Percentiles rank a stretch among this genome's conserved stretches.
phyloP scores from a whole-genome alignment of 1,140 invertebrate species.

The Akabosia matsudoensis region DNA sequence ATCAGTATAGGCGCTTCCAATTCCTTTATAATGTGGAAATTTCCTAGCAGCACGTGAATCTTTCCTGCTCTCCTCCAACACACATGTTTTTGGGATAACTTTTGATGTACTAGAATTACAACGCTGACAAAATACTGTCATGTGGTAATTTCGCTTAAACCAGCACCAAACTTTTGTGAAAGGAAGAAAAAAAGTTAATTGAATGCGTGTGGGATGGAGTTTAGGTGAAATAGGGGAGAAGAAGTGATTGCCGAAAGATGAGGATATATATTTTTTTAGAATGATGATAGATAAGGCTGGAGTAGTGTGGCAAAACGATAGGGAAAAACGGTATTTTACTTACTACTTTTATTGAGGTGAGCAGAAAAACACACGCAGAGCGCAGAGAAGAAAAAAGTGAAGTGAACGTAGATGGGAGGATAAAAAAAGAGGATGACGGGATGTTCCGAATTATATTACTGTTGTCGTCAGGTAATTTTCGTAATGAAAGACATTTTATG shows the following conservation, averaged over 20 bases:
- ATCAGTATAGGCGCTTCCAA: too few relatives aligned
- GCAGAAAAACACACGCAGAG: neutral
- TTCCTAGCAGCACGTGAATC: too few relatives aligned
- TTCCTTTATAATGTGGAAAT: too few relatives aligned
- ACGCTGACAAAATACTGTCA: too few relatives aligned
- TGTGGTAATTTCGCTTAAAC: constrained; percentile 9
- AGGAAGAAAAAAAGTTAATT: constrained; percentile 14
- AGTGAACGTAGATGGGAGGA: neutral
- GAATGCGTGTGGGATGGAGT: constrained; percentile 19
- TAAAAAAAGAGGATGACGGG: constrained; percentile 24
- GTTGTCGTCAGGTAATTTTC: constrained; percentile 34
- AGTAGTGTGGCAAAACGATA: constrained; percentile 5
- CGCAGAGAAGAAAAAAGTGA: constrained; percentile 1
- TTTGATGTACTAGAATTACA: too few relatives aligned
- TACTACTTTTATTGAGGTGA: neutral
- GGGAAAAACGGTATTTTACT: constrained; percentile 3
- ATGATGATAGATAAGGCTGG: neutral
- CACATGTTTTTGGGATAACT: too few relatives aligned
- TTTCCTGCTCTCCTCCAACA: too few relatives aligned
- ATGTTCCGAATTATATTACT: neutral
- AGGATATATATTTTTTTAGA: neutral
- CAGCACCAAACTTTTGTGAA: constrained; percentile 1
- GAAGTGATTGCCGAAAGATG: neutral
- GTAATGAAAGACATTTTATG: constrained; percentile 39
- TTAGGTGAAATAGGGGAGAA: neutral